Evolutionary conservation across 2,888 invertebrate genomes (phyloP), one percentile per base, ranked within the genome.

Genomic region (Clanis bilineata): DNA sequence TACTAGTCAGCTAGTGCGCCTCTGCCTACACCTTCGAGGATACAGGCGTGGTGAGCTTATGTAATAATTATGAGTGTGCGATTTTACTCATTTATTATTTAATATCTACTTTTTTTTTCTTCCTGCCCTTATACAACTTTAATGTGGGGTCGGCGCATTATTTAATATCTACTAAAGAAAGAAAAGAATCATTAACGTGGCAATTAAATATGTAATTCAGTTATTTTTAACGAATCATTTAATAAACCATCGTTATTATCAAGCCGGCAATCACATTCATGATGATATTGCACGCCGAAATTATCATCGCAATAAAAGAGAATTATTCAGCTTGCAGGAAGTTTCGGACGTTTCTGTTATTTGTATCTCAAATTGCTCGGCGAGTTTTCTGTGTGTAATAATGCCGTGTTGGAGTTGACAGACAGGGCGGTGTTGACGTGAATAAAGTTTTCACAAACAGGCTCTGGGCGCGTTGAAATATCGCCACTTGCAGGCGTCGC

Each of bases 401-500:
- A 70, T 73, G 70, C 70, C 59, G 66, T 67, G 70, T 72, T 74
- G 70, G 67, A 75, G 76, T 74, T 83, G 83, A 84, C 83, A 82
- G 82, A 81, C 81, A 82, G 76, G 71, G 70, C 71, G 70, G 73
- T 77, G 79, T 80, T 80, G 78, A 83, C 74, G 80, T 75, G 80
- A 83, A 83, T 82, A 86, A 85, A 88, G 82, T 86, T 86, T 85
- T 84, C 83, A 80, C 82, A 81, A 82, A 82, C 82, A 79, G 74
- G 73, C 73, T 69, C 73, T 73, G 77, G 73, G 75, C 68, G 66
- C 68, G 70, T 71, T 79, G 79, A 77, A 77, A 81, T 87, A 85
- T 88, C 81, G 81, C 88, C 86, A 84, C 85, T 88, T 85, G 83
- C 88, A 86, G 88, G 75, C 86, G 76, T 74, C 75, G 77, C 76